Evolutionary conservation across 2,888 invertebrate species (phyloP).

Genomic region (Halocaridina rubra): DNA sequence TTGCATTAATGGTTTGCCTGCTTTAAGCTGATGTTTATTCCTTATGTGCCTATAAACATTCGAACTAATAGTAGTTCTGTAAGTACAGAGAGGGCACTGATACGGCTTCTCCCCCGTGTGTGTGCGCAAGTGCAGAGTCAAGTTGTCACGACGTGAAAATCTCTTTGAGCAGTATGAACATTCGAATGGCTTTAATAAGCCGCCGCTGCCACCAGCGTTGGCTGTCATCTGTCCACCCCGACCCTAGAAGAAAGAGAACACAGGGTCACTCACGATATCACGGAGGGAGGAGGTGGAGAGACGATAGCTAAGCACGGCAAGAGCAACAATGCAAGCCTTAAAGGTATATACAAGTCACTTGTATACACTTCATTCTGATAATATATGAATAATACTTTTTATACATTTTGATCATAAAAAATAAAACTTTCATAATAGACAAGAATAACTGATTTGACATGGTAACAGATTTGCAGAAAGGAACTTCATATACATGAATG

Average conservation of each 20-base stretch:
- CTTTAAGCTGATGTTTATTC: conserved; percentile 44
- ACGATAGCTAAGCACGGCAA: no score
- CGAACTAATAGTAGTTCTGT: conserved; percentile 56
- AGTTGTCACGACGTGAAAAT: conserved; percentile 54
- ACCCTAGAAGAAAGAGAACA: conserved; percentile 57
- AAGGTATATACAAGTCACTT: no score
- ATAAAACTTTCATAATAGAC: no score
- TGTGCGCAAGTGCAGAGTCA: conserved; percentile 56
- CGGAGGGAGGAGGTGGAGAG: no score
- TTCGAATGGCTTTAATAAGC: conserved; percentile 46
- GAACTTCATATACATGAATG: no score
- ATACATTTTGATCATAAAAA: no score
- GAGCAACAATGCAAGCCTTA: no score
- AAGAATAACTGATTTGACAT: no score
- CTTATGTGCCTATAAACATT: conserved; percentile 54
- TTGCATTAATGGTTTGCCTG: conserved; percentile 35
- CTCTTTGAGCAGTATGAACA: conserved; percentile 53
- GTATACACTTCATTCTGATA: no score
- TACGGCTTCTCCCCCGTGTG: conserved; percentile 57
- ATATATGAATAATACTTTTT: no score
- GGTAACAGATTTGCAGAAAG: no score
- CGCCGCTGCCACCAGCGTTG: no score
- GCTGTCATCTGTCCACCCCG: conserved; percentile 53
- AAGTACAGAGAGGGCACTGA: conserved; percentile 52
- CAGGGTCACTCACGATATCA: conserved; percentile 44